Base-by-base conservation (phyloP, 1,140 invertebrate species). In the Plodia interpunctella region DNA sequence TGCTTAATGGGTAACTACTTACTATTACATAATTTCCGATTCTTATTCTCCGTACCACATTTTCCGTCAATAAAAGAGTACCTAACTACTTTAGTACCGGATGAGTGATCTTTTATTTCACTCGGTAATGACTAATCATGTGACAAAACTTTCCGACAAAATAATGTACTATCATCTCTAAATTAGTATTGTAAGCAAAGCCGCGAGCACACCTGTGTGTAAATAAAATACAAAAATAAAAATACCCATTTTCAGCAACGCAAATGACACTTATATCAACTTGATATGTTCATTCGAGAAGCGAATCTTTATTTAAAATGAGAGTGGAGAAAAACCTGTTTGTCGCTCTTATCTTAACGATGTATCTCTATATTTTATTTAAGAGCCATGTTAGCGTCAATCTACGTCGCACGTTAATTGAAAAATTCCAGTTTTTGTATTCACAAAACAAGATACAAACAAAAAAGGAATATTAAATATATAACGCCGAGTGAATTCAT, bases 321-420 rank as follows among this genome's bases (percentile, higher is more conserved):
- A 15, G 38, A 44, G 38, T 44, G 13, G 9, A 44, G 38, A 15
- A 44, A 44, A 44, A 44, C 38, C n/a, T 15, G 38, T 44, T 44
- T 44, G 38, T 44, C 38, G 38, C 13, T 44, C 15, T 44, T n/a
- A 15, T 15, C 38, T 3, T 44, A 44, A 44, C 38, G 38, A 44
- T 44, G 38, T 44, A 15, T 44, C 38, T 44, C 15, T 44, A 44
- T 44, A 32, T 32, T 32, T 44, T 44, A 44, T 44, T 44, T n/a
- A 44, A 44, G 38, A 44, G 38, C 38, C 15, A 44, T 10, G 38
- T 44, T 3, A 44, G 15, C 35, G n/a, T 38, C 35, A 38, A 38
- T 38, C 35, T 38, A 13, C 11, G 13, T 38, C 3, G 21, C 6
- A 44, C 15, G 8, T 15, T 44, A 44, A 44, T 44, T 44, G 38